A percentile compares a stretch with the other conserved stretches of the same genome.
Evolutionary conservation across 2,888 invertebrate genomes (phyloP).

Genomic region (Marasmarcha lunaedactyla): DNA sequence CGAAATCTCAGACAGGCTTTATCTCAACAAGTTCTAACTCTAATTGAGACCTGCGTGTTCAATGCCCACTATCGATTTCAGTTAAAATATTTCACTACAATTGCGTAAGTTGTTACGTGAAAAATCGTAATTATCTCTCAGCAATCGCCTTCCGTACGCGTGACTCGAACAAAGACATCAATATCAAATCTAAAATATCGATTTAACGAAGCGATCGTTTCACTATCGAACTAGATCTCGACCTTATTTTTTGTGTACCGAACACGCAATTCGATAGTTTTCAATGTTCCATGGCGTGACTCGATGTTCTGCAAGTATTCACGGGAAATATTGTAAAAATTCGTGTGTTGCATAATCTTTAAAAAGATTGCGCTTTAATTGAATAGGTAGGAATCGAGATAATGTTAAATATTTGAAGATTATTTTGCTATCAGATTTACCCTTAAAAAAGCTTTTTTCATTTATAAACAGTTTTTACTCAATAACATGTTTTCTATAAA

Average conservation of each 20-base stretch:
- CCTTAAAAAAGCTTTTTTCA: too few relatives aligned
- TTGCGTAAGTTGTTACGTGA: conserved; percentile 60
- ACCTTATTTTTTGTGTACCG: conserved; percentile 22
- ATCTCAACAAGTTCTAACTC: too few relatives aligned
- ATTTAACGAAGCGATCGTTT: conserved; percentile 18
- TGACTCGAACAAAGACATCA: conserved; percentile 22
- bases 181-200: conserved; percentile 15
- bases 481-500: too few relatives aligned
- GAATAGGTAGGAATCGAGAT: too few relatives aligned
- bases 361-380: too few relatives aligned
- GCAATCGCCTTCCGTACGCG: conserved; percentile 53
- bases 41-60: too few relatives aligned
- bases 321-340: background rate
- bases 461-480: too few relatives aligned
- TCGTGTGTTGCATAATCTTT: background rate
- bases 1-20: too few relatives aligned
- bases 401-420: too few relatives aligned
- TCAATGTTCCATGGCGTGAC: background rate
- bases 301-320: background rate
- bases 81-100: conserved; percentile 25
- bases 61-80: background rate
- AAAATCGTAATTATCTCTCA: conserved; percentile 40
- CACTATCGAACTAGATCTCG: conserved; percentile 21
- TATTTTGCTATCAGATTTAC: too few relatives aligned
- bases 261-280: conserved; percentile 20